phyloP scores from a whole-genome alignment of 2,113 vertebrate genomes.

The mouse (Mus musculus) region DNA sequence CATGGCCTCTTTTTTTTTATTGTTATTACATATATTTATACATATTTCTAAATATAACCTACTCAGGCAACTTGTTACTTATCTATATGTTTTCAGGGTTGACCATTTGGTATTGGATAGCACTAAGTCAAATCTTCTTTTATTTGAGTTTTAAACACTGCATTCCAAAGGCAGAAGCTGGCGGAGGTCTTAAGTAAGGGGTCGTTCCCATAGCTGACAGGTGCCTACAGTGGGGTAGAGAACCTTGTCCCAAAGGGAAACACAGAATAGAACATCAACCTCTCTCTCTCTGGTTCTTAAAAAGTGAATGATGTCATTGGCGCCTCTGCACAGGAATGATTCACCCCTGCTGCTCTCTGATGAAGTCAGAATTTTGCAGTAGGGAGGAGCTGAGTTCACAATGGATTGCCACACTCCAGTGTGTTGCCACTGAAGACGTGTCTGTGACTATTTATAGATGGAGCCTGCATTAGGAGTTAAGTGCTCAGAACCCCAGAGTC shows the following conservation, averaged over 20 bases:
- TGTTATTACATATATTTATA: background rate
- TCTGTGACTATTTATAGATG: conserved; percentile 61
- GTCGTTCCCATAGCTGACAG: background rate
- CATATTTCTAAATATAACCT: background rate
- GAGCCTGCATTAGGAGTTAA: background rate
- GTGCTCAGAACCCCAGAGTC: background rate
- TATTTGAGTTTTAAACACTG: background rate
- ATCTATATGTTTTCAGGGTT: background rate
- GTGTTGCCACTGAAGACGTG: background rate
- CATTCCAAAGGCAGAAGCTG: background rate
- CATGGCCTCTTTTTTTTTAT: background rate
- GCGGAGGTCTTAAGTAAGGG: background rate
- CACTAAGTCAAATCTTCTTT: background rate
- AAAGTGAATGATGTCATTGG: conserved; percentile 63
- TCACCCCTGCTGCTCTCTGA: conserved; percentile 62
- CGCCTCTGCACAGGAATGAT: conserved; percentile 55
- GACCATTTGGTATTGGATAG: background rate
- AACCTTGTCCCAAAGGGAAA: background rate
- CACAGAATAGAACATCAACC: background rate
- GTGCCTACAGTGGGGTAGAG: rapidly evolving
- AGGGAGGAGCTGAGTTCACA: conserved; percentile 53
- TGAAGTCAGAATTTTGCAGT: conserved; percentile 76
- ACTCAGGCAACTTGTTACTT: background rate
- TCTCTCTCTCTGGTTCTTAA: conserved; percentile 37
- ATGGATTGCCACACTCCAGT: conserved; percentile 41